phyloP scores from a whole-genome alignment of 2,113 vertebrate species.

The Amphiprion percula region DNA sequence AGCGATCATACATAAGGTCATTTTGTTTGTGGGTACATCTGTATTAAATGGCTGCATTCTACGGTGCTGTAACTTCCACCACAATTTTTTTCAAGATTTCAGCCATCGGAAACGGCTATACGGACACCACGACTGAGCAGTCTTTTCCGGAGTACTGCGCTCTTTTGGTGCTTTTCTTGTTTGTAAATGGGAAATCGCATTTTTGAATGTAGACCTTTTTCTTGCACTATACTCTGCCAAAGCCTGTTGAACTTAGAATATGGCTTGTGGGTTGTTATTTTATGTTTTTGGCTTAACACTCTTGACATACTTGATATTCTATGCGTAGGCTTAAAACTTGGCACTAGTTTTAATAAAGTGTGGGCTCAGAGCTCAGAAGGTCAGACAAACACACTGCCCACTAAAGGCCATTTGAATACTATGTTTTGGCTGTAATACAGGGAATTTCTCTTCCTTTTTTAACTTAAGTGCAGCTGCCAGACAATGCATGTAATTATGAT shows the following conservation, averaged over 20 bases:
- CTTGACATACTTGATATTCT: conserved; percentile 35
- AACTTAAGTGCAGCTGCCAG: conserved; percentile 55
- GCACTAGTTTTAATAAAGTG: conserved; percentile 26
- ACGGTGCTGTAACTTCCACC: too few species aligned
- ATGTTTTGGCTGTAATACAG: neutral
- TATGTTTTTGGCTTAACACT: conserved; percentile 25
- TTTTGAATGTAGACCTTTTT: conserved; percentile 3
- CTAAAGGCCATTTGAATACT: conserved; percentile 28
- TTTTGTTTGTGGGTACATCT: too few species aligned
- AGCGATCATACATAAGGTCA: too few species aligned
- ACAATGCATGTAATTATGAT: conserved; percentile 37
- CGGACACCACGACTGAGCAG: too few species aligned
- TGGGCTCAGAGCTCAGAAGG: conserved; percentile 47
- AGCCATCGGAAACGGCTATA: too few species aligned
- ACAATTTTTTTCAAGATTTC: too few species aligned
- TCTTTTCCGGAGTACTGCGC: too few species aligned
- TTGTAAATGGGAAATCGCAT: neutral
- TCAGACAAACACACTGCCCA: conserved; percentile 52
- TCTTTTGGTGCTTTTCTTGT: neutral
- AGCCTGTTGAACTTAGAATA: conserved; percentile 14
- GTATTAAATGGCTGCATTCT: too few species aligned
- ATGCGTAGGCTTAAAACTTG: conserved; percentile 27
- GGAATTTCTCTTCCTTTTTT: conserved; percentile 31
- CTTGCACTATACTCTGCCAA: neutral
- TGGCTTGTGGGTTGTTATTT: conserved; percentile 10